phyloP scores from a whole-genome alignment of 2,888 invertebrate species.

The Slavum lentiscoides region DNA sequence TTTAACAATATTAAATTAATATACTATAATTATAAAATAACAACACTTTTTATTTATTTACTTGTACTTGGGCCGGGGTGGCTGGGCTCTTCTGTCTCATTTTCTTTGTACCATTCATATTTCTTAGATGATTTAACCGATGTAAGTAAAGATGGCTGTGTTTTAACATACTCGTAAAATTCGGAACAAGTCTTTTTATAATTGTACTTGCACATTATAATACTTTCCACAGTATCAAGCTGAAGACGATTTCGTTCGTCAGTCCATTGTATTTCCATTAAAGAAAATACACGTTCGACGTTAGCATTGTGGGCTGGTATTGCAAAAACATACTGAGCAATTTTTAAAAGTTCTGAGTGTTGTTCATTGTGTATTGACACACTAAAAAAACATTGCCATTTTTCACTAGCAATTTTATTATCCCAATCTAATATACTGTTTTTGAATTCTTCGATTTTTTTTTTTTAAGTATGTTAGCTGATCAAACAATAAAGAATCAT shows the following conservation, averaged over 20 bases:
- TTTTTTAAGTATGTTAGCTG: conserved; percentile 4
- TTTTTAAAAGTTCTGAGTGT: background rate
- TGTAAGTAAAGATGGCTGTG: too few relatives aligned
- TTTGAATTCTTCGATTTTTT: background rate
- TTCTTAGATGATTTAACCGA: too few relatives aligned
- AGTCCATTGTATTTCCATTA: background rate
- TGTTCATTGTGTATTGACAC: conserved; percentile 5
- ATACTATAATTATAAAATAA: too few relatives aligned
- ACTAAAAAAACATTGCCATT: conserved; percentile 7
- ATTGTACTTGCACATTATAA: too few relatives aligned
- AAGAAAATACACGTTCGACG: background rate
- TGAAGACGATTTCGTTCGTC: background rate
- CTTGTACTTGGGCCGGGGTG: too few relatives aligned
- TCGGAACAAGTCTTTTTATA: too few relatives aligned
- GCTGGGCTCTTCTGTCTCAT: too few relatives aligned
- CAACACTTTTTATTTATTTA: too few relatives aligned
- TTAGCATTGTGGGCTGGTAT: background rate
- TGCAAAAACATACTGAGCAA: background rate
- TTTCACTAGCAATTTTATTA: conserved; percentile 5
- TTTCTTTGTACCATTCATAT: too few relatives aligned
- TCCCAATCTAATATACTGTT: conserved; percentile 1
- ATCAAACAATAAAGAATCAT: background rate
- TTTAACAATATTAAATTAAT: too few relatives aligned
- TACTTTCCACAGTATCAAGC: too few relatives aligned
- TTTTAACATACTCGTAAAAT: too few relatives aligned